Base-by-base conservation (phyloP, 2,888 invertebrate species). In the Heliconius ethilla region DNA sequence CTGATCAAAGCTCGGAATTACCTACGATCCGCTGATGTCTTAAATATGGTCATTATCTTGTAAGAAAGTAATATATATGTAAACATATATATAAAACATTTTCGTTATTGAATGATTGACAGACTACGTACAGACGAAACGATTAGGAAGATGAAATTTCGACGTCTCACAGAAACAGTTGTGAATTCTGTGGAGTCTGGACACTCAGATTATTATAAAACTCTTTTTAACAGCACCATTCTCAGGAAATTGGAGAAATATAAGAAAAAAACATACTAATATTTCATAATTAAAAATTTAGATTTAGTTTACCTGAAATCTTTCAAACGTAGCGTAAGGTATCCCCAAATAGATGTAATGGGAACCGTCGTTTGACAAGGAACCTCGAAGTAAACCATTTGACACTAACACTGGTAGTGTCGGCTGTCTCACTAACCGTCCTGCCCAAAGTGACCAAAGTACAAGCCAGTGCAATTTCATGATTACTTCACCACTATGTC, bases 401-500 rank as follows among this genome's bases (percentile, higher is more conserved):
- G 81, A 77, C 70, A 90, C 84, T 45, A 82, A 83, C 78, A 93
- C 81, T 25, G 86, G 84, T 10, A 79, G 72, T n/a, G 90, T 90
- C 29, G 89, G 90, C 85, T 91, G 91, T 27, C 86, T 86, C 66
- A 90, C 86, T 81, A 92, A 80, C 70, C 89, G 86, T 27, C 85
- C 88, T 22, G 89, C 88, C 88, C 90, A 90, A 55, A 93, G 84
- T 40, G 92, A 88, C 87, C 87, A 88, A 73, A 93, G 86, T 78
- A 92, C 86, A 81, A 90, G 22, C 90, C 91, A 89, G 51, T 81
- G 74, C 7, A 59, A 4, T 59, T 72, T 72, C 33, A 72, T 72
- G 33, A 59, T 59, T 25, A 25, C 15, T 15, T 45, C 40, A 40
- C 40, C n/a, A 69, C 40, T 45, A 7, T 40, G 18, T 22, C 6